These are phyloP conservation scores for Chelon labrosus DNA, from an alignment of 2,797 vertebrate species.

Conservation along the genomic window DNA sequence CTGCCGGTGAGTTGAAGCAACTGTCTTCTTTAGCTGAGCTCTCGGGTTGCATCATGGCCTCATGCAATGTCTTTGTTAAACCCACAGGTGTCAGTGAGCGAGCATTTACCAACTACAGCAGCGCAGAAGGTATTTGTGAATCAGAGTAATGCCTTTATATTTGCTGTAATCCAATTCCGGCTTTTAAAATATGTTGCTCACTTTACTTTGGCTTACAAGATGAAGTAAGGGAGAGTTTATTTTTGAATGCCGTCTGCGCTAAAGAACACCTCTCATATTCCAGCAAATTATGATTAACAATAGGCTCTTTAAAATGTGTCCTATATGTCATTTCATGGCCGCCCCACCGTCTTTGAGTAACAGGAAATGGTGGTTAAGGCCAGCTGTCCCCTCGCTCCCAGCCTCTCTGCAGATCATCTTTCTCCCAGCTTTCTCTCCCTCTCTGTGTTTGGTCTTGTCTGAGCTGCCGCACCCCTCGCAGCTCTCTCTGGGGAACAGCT, in stretches of 20 bases:
- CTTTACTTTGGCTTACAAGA: neutral
- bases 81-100: constrained; percentile 83
- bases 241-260: neutral
- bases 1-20: constrained; percentile 78
- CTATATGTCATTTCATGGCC: constrained; percentile 41
- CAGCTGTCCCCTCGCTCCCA: constrained; percentile 80
- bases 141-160: neutral
- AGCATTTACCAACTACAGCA: constrained; percentile 64
- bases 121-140: constrained; percentile 68
- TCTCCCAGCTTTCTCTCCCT: constrained; percentile 72
- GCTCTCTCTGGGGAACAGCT: constrained; percentile 72
- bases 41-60: constrained; percentile 50
- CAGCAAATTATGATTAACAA: neutral
- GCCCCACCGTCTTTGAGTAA: constrained; percentile 56
- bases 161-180: neutral
- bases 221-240: neutral
- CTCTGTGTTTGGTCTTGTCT: constrained; percentile 41
- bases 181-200: neutral
- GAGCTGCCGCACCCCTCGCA: constrained; percentile 59
- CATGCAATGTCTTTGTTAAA: constrained; percentile 73
- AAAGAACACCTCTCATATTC: neutral
- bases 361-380: constrained; percentile 77
- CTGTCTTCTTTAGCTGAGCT: constrained; percentile 28
- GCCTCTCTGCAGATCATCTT: constrained; percentile 76
- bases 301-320: constrained; percentile 20